phyloP scores from a whole-genome alignment of 2,113 vertebrate genomes.

The Notothenia coriiceps region DNA sequence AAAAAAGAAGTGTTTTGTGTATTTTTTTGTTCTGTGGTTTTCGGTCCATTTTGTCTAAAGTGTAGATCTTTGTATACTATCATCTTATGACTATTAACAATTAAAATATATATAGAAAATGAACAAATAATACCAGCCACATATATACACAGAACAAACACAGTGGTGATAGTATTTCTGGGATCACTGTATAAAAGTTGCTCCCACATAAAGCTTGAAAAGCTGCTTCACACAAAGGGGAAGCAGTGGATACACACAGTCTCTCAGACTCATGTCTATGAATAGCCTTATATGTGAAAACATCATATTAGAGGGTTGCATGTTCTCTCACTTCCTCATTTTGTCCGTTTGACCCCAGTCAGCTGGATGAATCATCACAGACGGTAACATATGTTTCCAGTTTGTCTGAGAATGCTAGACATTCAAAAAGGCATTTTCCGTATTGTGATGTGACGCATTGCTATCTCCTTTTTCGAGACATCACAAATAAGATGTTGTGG shows the following conservation, averaged over 20 bases:
- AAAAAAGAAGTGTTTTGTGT: too few relatives aligned
- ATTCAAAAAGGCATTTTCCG: too few relatives aligned
- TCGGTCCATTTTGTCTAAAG: too few relatives aligned
- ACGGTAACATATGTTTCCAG: too few relatives aligned
- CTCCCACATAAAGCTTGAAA: slow-evolving; percentile 65
- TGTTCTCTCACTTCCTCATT: slow-evolving; percentile 25
- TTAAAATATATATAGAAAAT: too few relatives aligned
- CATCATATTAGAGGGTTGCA: slow-evolving; percentile 17
- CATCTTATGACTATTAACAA: too few relatives aligned
- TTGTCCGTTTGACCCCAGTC: background rate
- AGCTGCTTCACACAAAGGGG: slow-evolving; percentile 56
- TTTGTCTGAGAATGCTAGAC: too few relatives aligned
- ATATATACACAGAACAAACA: background rate
- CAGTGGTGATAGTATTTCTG: slow-evolving; percentile 41
- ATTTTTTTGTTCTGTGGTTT: too few relatives aligned
- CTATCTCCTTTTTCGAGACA: too few relatives aligned
- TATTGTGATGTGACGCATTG: too few relatives aligned
- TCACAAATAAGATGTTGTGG: too few relatives aligned
- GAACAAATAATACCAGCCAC: background rate
- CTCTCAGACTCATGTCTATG: slow-evolving; percentile 24
- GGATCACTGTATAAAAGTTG: slow-evolving; percentile 55
- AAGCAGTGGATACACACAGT: slow-evolving; percentile 13
- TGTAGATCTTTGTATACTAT: too few relatives aligned
- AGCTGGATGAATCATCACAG: background rate
- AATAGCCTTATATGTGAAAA: slow-evolving; percentile 31